Conservation (phyloP, 1,140 invertebrate genomes). For the Dendroctonus ponderosae region DNA sequence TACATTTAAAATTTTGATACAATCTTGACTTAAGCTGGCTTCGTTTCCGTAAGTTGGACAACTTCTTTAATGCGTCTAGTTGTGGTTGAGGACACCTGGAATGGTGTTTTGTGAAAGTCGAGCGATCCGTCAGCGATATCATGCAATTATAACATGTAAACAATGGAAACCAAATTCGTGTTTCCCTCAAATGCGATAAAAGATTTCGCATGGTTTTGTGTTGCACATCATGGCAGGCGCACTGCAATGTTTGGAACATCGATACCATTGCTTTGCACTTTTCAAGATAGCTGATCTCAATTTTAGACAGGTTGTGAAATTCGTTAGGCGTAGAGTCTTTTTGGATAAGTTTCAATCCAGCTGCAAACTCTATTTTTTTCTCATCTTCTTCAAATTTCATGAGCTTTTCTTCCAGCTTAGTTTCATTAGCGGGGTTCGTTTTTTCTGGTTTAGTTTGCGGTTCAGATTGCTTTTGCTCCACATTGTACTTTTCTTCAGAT, state of each 20-base stretch:
- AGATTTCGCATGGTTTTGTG: slow-evolving; percentile 40
- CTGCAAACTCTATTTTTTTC: slow-evolving; percentile 46
- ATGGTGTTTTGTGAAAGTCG: slow-evolving; percentile 41
- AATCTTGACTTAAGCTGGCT: slow-evolving; percentile 43
- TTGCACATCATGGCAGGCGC: slow-evolving; percentile 44
- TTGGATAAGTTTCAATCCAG: slow-evolving; percentile 42
- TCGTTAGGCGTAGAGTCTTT: slow-evolving; percentile 34
- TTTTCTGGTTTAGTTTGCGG: neutral
- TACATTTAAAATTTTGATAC: slow-evolving; percentile 47
- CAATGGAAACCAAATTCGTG: slow-evolving; percentile 45
- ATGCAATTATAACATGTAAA: slow-evolving; percentile 62
- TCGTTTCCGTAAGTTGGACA: slow-evolving; percentile 41
- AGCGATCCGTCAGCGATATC: slow-evolving; percentile 53
- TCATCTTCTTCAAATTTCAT: slow-evolving; percentile 21
- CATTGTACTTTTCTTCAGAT: too few relatives aligned
- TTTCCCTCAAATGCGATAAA: slow-evolving; percentile 42
- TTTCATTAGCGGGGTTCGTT: neutral
- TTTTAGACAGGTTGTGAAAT: slow-evolving; percentile 39
- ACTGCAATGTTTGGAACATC: slow-evolving; percentile 43
- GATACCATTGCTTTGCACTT: slow-evolving; percentile 46
- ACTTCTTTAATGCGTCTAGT: slow-evolving; percentile 41
- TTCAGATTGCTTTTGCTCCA: too few relatives aligned
- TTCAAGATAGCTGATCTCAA: slow-evolving; percentile 46
- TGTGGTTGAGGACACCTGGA: slow-evolving; percentile 36
- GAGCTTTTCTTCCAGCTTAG: slow-evolving; percentile 1